Percentiles rank a stretch among this genome's conserved stretches.
Evolutionary conservation across 2,113 vertebrate genomes (phyloP).

Genomic region (Lates calcarifer): DNA sequence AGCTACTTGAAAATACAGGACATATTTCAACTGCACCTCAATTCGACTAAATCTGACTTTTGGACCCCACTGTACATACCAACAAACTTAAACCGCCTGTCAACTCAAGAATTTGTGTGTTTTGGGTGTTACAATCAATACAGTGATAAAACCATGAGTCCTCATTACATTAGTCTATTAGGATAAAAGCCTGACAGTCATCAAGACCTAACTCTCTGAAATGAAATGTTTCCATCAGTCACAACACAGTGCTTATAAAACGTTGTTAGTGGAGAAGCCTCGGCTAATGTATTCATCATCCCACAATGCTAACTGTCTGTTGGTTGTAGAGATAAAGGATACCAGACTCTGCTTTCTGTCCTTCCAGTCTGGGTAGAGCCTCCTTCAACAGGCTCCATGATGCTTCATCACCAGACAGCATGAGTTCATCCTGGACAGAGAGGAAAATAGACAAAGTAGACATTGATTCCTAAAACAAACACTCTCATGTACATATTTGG

Average conservation of each 20-base stretch:
- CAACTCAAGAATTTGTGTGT: no score
- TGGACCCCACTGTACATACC: no score
- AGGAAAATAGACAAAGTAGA: neutral
- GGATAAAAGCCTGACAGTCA: neutral
- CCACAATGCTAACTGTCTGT: neutral
- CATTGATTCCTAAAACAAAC: neutral
- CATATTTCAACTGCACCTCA: neutral
- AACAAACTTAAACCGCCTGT: no score
- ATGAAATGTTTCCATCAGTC: neutral
- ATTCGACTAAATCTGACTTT: no score
- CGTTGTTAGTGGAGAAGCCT: neutral
- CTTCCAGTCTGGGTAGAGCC: slow-evolving; percentile 62
- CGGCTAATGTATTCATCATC: neutral
- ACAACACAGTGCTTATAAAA: neutral
- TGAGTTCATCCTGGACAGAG: slow-evolving; percentile 69
- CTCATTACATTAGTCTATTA: no score
- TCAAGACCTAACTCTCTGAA: neutral
- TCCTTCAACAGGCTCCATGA: slow-evolving; percentile 63
- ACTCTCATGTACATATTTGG: neutral
- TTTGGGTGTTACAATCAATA: no score
- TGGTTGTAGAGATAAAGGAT: slow-evolving; percentile 53
- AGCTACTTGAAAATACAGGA: slow-evolving; percentile 9
- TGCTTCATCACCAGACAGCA: slow-evolving; percentile 64
- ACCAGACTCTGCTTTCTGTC: slow-evolving; percentile 58
- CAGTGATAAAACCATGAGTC: no score